phyloP scores from a whole-genome alignment of 2,797 vertebrate genomes.

The Denticeps clupeoides region DNA sequence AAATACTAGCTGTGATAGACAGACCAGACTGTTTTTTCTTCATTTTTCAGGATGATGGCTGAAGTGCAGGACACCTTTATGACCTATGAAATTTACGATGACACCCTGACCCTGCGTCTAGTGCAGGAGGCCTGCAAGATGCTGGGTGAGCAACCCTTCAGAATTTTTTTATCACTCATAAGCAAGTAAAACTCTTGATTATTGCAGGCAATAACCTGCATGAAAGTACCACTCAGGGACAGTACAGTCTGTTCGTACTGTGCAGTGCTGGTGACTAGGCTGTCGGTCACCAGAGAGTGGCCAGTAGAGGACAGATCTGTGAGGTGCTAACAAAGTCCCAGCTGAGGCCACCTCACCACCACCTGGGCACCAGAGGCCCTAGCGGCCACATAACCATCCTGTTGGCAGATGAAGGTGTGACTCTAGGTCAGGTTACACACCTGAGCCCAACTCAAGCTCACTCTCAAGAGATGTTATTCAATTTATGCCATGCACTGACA shows the following conservation, averaged over 20 bases:
- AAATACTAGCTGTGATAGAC: background rate
- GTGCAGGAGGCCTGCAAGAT: slow-evolving; percentile 56
- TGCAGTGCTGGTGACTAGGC: too few species aligned
- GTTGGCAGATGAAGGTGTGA: slow-evolving; percentile 25
- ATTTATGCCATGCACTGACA: too few species aligned
- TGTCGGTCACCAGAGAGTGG: too few species aligned
- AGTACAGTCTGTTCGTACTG: background rate
- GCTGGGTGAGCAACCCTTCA: slow-evolving; percentile 44
- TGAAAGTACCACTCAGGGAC: background rate
- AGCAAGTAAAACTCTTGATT: too few species aligned
- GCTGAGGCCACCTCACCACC: slow-evolving; percentile 17
- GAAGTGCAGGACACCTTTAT: slow-evolving; percentile 58
- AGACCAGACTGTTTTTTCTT: background rate
- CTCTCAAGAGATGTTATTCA: too few species aligned
- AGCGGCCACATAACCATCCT: background rate
- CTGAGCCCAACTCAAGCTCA: slow-evolving; percentile 2
- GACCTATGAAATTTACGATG: slow-evolving; percentile 61
- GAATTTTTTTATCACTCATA: background rate
- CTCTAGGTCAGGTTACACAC: slow-evolving; percentile 6
- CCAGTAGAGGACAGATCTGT: background rate
- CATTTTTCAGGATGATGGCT: slow-evolving; percentile 37
- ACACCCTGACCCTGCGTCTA: slow-evolving; percentile 53
- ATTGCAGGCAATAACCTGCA: background rate
- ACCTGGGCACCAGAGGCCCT: too few species aligned
- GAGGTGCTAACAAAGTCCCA: slow-evolving; percentile 40